Evolutionary conservation across 2,113 vertebrate species (phyloP).

Genomic region (Agapornis roseicollis): DNA sequence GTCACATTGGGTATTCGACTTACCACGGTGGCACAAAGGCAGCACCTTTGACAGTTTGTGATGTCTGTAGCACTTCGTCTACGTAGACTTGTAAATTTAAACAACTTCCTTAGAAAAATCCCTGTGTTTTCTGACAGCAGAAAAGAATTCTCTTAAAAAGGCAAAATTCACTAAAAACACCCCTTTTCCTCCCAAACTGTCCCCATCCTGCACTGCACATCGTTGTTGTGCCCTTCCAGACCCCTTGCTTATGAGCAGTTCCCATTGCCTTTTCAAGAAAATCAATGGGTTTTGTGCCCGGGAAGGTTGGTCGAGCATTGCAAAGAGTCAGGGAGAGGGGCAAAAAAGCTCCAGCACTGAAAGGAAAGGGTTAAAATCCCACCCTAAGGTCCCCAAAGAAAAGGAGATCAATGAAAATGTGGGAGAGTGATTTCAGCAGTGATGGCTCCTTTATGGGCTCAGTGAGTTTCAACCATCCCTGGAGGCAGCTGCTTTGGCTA

Average conservation of each 20-base stretch:
- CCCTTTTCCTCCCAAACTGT: not conserved
- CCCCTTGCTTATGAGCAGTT: not conserved
- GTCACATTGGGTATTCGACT: slow-evolving; percentile 15
- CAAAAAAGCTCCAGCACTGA: not conserved
- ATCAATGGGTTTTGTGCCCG: not conserved
- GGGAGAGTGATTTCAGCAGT: not conserved
- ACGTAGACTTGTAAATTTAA: slow-evolving; percentile 33
- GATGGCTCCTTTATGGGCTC: not conserved
- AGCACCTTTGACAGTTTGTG: not conserved
- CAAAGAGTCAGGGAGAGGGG: not conserved
- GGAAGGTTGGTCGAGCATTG: not conserved
- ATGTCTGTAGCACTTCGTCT: not conserved
- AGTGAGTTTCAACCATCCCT: not conserved
- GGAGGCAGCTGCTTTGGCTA: not conserved
- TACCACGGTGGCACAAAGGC: slow-evolving; percentile 13
- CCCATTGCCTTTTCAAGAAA: slow-evolving; percentile 36
- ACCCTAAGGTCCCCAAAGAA: not conserved
- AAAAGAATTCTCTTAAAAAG: slow-evolving; percentile 53
- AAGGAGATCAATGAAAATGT: not conserved
- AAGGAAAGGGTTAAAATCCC: not conserved
- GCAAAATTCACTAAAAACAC: not conserved
- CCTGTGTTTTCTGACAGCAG: slow-evolving; percentile 60
- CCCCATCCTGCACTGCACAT: not conserved
- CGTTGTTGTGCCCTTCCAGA: not conserved
- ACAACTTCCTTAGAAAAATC: not conserved